Evolutionary conservation across 1,140 invertebrate genomes (phyloP).

Genomic region (Drosophila burlai): DNA sequence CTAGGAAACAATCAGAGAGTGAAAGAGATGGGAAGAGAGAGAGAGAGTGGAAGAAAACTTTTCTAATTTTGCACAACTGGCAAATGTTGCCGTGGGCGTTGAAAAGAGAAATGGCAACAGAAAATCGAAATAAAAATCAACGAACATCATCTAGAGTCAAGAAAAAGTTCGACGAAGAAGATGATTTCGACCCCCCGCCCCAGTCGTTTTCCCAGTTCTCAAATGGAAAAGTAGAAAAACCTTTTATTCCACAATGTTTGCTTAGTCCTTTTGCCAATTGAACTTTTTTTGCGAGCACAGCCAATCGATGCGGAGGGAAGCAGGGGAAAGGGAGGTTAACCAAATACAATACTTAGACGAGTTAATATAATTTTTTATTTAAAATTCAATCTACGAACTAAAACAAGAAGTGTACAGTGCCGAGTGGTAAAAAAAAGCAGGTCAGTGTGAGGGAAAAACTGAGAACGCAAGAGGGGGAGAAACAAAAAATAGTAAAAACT

Average conservation of each 20-base stretch:
- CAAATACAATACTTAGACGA: constrained; percentile 77
- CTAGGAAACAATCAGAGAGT: constrained; percentile 47
- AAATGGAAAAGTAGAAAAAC: constrained; percentile 83
- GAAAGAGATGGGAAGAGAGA: constrained; percentile 13
- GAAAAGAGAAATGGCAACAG: constrained; percentile 49
- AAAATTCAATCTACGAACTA: constrained; percentile 84
- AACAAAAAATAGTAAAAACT: constrained; percentile 29
- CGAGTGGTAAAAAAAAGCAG: neutral
- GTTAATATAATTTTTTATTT: constrained; percentile 84
- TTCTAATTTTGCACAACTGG: constrained; percentile 76
- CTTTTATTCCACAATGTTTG: constrained; percentile 84
- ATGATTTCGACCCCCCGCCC: neutral
- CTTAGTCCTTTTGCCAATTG: constrained; percentile 81
- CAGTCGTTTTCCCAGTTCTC: constrained; percentile 9
- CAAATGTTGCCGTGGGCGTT: constrained; percentile 60
- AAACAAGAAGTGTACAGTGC: constrained; percentile 72
- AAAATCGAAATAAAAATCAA: constrained; percentile 68
- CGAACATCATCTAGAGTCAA: constrained; percentile 27
- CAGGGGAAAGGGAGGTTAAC: constrained; percentile 5
- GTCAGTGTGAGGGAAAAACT: constrained; percentile 3
- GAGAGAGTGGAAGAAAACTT: constrained; percentile 56
- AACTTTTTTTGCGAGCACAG: constrained; percentile 63
- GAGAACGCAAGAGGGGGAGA: neutral
- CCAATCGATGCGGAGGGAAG: constrained; percentile 28
- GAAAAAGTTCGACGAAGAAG: constrained; percentile 43